Conservation (phyloP, 2,113 vertebrate genomes). For the Calidris pygmaea region DNA sequence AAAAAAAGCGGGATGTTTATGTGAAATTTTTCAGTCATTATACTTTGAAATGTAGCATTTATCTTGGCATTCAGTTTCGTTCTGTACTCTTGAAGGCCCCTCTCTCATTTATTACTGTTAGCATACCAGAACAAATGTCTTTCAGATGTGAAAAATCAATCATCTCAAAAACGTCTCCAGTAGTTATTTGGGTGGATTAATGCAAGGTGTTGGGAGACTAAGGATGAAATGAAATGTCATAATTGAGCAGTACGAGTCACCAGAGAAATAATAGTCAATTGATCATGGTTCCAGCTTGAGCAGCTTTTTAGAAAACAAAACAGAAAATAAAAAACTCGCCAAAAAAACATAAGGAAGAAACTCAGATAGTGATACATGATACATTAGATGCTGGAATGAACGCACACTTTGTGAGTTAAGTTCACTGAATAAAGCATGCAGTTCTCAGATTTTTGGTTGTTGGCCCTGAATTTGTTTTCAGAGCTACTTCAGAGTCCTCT, state of each 20-base stretch:
- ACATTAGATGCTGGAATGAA: neutral
- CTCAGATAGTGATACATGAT: neutral
- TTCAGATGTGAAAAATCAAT: conserved; percentile 77
- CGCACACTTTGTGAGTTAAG: neutral
- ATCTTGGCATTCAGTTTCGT: conserved; percentile 62
- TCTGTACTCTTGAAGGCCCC: conserved; percentile 47
- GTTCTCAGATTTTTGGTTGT: neutral
- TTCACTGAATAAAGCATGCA: neutral
- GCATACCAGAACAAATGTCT: conserved; percentile 72
- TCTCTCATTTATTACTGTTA: conserved; percentile 67
- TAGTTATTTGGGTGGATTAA: conserved; percentile 73
- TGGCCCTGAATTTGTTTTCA: neutral
- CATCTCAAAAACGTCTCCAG: conserved; percentile 58
- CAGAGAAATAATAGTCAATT: conserved; percentile 40
- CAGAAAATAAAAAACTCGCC: neutral
- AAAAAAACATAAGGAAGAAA: neutral
- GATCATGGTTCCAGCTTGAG: conserved; percentile 16
- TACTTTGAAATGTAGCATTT: conserved; percentile 71
- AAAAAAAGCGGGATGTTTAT: conserved; percentile 21
- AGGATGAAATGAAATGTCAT: conserved; percentile 62
- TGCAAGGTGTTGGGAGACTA: conserved; percentile 65
- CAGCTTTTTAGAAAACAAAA: neutral
- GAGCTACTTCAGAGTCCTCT: neutral
- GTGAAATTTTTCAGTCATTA: conserved; percentile 61
- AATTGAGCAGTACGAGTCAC: conserved; percentile 42